Evolutionary conservation across 2,888 invertebrate genomes (phyloP).

Genomic region (Polymixis flavicincta): DNA sequence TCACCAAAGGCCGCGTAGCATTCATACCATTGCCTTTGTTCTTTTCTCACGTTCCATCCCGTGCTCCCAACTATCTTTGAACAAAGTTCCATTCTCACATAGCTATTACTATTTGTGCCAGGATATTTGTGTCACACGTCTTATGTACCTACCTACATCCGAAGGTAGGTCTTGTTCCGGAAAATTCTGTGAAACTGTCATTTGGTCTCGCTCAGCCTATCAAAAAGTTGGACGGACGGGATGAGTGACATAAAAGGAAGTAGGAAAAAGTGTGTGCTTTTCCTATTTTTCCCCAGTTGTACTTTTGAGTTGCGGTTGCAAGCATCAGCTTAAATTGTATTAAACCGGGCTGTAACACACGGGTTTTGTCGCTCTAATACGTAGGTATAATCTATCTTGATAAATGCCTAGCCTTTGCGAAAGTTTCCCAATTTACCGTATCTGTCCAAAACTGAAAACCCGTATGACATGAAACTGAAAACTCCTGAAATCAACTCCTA

Average conservation of each 20-base stretch:
- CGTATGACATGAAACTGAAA: conserved; percentile 2
- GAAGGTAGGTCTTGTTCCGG: background rate
- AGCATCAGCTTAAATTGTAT: conserved; percentile 1
- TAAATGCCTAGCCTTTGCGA: background rate
- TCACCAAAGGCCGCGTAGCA: conserved; percentile 31
- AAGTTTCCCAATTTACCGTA: background rate
- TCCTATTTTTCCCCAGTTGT: conserved; percentile 5
- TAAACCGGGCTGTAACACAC: background rate
- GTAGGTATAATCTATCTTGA: conserved; percentile 9
- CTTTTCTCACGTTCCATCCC: conserved; percentile 37
- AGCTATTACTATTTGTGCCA: conserved; percentile 2
- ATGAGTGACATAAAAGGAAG: conserved; percentile 40
- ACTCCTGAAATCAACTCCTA: conserved; percentile 11
- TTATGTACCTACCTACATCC: background rate
- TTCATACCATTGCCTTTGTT: conserved; percentile 50
- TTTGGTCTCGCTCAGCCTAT: conserved; percentile 41
- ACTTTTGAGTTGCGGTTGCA: conserved; percentile 10
- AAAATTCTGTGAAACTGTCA: conserved; percentile 36
- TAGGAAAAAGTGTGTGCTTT: conserved; percentile 10
- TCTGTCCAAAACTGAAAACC: conserved; percentile 14
- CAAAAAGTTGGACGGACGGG: conserved; percentile 52
- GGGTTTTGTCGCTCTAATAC: background rate
- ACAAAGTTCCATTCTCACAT: conserved; percentile 42
- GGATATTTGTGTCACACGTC: conserved; percentile 25
- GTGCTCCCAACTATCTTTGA: conserved; percentile 31